phyloP scores from a whole-genome alignment of 92 coral and sea anemone species.

The Phenganax subtilis region DNA sequence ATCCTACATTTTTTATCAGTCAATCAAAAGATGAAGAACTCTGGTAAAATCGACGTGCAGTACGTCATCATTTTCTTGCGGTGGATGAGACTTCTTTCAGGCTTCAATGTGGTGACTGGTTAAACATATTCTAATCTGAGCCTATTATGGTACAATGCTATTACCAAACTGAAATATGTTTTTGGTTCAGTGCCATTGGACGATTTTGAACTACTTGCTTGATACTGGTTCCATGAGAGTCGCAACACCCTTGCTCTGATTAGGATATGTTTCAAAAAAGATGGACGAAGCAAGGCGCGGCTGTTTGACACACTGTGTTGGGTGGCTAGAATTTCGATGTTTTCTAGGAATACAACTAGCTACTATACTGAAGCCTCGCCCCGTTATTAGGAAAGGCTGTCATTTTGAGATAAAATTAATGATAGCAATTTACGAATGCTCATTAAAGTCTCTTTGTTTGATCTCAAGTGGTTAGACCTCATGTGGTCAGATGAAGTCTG shows the following conservation, averaged over 20 bases:
- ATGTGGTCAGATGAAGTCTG: too few species aligned
- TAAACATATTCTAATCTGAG: background rate
- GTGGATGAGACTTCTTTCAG: background rate
- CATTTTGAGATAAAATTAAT: too few species aligned
- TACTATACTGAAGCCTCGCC: background rate
- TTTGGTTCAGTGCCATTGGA: background rate
- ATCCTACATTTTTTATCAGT: too few species aligned
- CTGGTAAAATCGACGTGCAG: too few species aligned
- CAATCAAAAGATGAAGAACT: too few species aligned
- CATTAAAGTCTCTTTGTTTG: too few species aligned
- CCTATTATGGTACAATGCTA: too few species aligned
- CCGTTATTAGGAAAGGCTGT: background rate
- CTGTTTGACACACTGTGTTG: background rate
- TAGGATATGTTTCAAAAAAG: background rate
- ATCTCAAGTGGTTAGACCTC: too few species aligned
- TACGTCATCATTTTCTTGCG: too few species aligned
- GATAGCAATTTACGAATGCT: too few species aligned
- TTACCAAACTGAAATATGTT: background rate
- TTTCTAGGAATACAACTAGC: background rate
- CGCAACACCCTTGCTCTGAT: background rate
- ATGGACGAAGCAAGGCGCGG: background rate
- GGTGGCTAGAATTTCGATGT: background rate
- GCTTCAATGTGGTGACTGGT: slow-evolving; percentile 16
- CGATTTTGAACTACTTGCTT: background rate
- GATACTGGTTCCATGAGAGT: background rate